These are phyloP conservation scores for Nysson spinosus DNA, from an alignment of 2,888 invertebrate genomes.

Conservation along the genomic window DNA sequence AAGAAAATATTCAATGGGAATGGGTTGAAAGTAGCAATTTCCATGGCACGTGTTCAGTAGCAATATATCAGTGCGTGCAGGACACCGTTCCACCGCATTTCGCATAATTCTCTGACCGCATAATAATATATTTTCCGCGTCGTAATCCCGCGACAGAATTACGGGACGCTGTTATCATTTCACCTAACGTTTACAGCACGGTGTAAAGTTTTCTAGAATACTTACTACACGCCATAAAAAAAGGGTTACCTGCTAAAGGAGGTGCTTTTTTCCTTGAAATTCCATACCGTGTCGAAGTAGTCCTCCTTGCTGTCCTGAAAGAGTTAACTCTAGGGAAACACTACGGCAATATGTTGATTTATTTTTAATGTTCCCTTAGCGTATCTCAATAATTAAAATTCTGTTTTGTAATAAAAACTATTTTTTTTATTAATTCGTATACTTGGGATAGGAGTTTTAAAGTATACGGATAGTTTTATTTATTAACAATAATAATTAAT, in stretches of 20 bases:
- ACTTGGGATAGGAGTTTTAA: too few species aligned
- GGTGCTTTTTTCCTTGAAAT: neutral
- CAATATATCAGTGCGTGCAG: slow-evolving; percentile 19
- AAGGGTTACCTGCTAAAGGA: neutral
- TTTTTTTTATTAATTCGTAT: too few species aligned
- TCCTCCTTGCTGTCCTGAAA: too few species aligned
- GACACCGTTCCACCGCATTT: slow-evolving; percentile 26
- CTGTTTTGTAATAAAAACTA: too few species aligned
- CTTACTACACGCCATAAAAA: neutral
- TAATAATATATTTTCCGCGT: slow-evolving; percentile 37
- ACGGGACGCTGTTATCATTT: slow-evolving; percentile 16
- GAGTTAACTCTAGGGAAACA: too few species aligned
- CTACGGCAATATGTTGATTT: too few species aligned
- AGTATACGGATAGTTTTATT: too few species aligned
- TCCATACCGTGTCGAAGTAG: too few species aligned
- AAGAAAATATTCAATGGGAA: neutral
- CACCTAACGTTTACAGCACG: slow-evolving; percentile 3
- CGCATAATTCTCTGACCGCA: slow-evolving; percentile 48
- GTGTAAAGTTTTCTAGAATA: neutral
- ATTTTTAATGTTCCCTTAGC: too few species aligned
- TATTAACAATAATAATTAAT: too few species aligned
- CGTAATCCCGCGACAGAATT: slow-evolving; percentile 4
- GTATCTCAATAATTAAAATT: too few species aligned
- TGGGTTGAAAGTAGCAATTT: slow-evolving; percentile 15
- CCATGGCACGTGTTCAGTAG: slow-evolving; percentile 21